Percentiles rank a stretch among this genome's conserved stretches.
Evolutionary conservation across 92 coral and sea anemone genomes (phyloP).

Genomic region (Chrysogorgia sp.): DNA sequence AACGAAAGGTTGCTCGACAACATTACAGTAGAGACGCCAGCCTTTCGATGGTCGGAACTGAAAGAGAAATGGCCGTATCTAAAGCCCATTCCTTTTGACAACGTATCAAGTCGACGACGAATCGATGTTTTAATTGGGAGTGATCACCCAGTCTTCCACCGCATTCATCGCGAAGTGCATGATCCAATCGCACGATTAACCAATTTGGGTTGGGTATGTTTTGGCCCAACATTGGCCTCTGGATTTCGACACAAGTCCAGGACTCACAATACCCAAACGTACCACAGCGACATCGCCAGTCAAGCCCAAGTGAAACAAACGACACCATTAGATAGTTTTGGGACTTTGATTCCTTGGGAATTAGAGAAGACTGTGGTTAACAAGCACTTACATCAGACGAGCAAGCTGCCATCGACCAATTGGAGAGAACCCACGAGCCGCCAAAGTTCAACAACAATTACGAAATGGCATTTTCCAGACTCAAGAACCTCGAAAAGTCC

Average conservation of each 20-base stretch:
- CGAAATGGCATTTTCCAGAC: conserved; percentile 27
- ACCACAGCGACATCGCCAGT: conserved; percentile 35
- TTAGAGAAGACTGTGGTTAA: conserved; percentile 22
- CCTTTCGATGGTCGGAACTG: conserved; percentile 55
- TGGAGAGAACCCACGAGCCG: conserved; percentile 7
- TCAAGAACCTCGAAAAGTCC: neutral
- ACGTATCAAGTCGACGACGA: conserved; percentile 45
- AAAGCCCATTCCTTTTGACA: conserved; percentile 48
- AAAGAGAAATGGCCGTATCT: conserved; percentile 67
- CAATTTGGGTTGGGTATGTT: conserved; percentile 62
- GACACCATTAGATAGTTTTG: conserved; percentile 47
- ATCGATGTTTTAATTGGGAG: conserved; percentile 64
- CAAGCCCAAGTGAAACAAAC: conserved; percentile 30
- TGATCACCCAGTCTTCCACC: conserved; percentile 66
- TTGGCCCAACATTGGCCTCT: conserved; percentile 60
- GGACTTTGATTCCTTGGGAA: conserved; percentile 58
- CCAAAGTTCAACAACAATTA: conserved; percentile 49
- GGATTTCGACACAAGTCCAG: conserved; percentile 32
- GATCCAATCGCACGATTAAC: conserved; percentile 64
- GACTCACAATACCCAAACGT: conserved; percentile 57
- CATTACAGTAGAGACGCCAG: conserved; percentile 59
- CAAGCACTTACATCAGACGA: conserved; percentile 45
- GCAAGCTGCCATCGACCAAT: conserved; percentile 16
- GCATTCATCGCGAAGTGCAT: conserved; percentile 45
- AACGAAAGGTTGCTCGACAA: conserved; percentile 50